Evolutionary conservation across 2,113 vertebrate species (phyloP), one percentile per base, ranked within the genome.

Genomic region (Oplegnathus fasciatus): DNA sequence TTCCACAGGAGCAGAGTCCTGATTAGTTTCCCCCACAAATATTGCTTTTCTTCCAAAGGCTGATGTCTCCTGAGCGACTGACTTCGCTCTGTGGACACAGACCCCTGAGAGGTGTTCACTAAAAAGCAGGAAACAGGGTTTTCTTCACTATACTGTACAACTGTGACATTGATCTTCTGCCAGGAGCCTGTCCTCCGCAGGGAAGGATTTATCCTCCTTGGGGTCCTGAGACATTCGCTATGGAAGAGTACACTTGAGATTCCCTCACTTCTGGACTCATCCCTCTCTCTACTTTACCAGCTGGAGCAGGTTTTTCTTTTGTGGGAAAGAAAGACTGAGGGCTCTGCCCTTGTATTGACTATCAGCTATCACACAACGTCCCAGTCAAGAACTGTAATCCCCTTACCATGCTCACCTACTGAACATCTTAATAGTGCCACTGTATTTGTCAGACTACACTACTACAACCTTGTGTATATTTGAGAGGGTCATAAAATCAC

Each of bases 91-190:
- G 6, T 64, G 28, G 24, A 26, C 40, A 54, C 46, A 54, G 9
- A 50, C 30, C 26, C 65, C 50, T 17, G 32, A 40, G 60, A 66
- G 55, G 28, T 32, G 37, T 69, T 75, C 57, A 50, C 28, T 58
- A 48, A 58, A 78, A 76, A 55, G 52, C 54, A 57, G 40, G 57
- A 70, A 76, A 85, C 55, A 22, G 26, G 50, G 55, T 83, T 75
- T 81, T 71, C 69, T 52, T 79, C 44, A 22, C 32, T 22, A 52
- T 44, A 66, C 6, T 2, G 0, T 34, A 67, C 4, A 1, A 40
- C 52, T 52, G 69, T 82, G 54, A 44, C 83, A 77, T 75, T 83
- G 72, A 87, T 83, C 55, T 74, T 65, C 66, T 87, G 57, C 14
- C 75, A 71, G 52, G 14, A 30, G 46, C 20, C 6, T 44, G 3